These are phyloP conservation scores for Urosaurus nigricauda DNA, from an alignment of 2,797 vertebrate species.

Conservation along the genomic window DNA sequence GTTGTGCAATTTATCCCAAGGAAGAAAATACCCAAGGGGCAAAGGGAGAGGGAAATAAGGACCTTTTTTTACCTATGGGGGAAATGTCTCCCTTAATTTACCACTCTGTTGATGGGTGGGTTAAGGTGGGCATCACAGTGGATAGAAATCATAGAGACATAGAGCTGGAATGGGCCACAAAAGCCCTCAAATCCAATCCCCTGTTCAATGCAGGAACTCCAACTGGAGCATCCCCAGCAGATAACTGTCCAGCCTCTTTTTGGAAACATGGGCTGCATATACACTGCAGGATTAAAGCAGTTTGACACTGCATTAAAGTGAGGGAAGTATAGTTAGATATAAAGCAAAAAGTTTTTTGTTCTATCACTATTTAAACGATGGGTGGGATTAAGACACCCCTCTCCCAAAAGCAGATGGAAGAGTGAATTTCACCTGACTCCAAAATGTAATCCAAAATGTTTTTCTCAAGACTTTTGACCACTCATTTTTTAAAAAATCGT, in stretches of 20 bases:
- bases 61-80: background rate
- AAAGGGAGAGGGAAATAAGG: background rate
- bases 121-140: too few relatives aligned
- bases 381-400: too few relatives aligned
- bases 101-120: too few relatives aligned
- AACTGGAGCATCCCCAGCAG: background rate
- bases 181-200: background rate
- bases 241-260: background rate
- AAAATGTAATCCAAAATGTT: background rate
- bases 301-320: too few relatives aligned
- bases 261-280: background rate
- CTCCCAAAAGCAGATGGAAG: background rate
- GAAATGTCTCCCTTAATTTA: background rate
- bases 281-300: too few relatives aligned
- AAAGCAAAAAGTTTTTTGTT: too few relatives aligned
- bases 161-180: background rate
- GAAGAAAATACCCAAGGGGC: background rate
- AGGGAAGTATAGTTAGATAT: too few relatives aligned
- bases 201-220: background rate
- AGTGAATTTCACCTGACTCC: background rate
- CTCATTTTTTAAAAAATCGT: too few relatives aligned
- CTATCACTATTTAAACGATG: too few relatives aligned
- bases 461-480: too few relatives aligned
- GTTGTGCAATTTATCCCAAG: constrained; percentile 54
- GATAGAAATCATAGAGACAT: background rate